A percentile compares a stretch with the other conserved stretches of the same genome.
These are phyloP conservation scores for Elymnias hypermnestra DNA, from an alignment of 1,140 invertebrate species.

Conservation along the genomic window DNA sequence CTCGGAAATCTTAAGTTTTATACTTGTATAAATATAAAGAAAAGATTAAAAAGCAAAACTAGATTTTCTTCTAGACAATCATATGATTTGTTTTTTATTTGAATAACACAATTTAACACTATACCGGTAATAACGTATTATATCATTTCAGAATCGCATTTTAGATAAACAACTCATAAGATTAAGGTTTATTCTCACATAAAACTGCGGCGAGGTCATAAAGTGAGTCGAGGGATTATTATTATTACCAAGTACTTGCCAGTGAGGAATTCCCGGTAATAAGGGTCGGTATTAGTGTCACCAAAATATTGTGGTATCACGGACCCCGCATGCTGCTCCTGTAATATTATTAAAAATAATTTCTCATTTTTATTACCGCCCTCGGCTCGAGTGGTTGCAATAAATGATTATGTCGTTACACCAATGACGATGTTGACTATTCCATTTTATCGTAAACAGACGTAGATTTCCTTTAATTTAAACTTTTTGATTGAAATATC, in stretches of 20 bases:
- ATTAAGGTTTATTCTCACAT: constrained; percentile 32
- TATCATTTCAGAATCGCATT: constrained; percentile 11
- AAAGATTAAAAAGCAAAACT: too few relatives aligned
- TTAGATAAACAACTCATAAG: constrained; percentile 26
- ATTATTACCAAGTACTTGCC: constrained; percentile 40
- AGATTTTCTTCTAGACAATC: too few relatives aligned
- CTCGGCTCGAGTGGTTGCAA: constrained; percentile 15
- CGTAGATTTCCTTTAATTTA: not conserved
- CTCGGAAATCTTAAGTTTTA: too few relatives aligned
- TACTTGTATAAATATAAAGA: too few relatives aligned
- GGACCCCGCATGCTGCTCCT: constrained; percentile 18
- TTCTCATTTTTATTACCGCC: constrained; percentile 42
- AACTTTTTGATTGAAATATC: too few relatives aligned
- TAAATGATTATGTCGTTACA: constrained; percentile 26
- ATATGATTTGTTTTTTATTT: too few relatives aligned
- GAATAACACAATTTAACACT: too few relatives aligned
- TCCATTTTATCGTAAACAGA: not conserved
- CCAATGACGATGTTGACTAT: not conserved
- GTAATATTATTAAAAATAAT: constrained; percentile 46
- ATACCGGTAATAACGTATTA: not conserved
- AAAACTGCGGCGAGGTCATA: constrained; percentile 41
- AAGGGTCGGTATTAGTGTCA: constrained; percentile 41
- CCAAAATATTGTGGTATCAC: constrained; percentile 57
- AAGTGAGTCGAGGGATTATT: constrained; percentile 54
- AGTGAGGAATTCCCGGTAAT: constrained; percentile 55